Base-by-base conservation (phyloP, 2,888 invertebrate genomes). In the Nemotelus pantherinus region DNA sequence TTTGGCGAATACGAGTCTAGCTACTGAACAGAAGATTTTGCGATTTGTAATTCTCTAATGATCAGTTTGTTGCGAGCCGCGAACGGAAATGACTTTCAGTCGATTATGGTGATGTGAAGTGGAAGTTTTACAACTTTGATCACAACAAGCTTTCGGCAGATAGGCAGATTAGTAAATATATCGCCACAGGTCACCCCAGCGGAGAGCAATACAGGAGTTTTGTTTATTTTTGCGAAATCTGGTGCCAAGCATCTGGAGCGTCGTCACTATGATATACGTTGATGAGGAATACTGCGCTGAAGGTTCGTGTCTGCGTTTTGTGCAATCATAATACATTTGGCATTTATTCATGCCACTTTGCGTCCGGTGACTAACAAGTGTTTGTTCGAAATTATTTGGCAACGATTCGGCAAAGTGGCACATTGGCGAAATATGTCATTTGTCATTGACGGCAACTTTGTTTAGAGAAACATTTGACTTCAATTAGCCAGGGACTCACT, bases 271-370 rank as follows among this genome's bases (percentile, higher is more conserved):
- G 77, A 77, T 77, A 25, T 63, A 67, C 43, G 70, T 77, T 9
- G 77, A 77, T 25, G 77, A 77, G 57, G 70, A 70, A 57, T 63
- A 68, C 60, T 68, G 50, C 2, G 77, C 48, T 48, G 77, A 77
- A 77, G 77, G 77, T 77, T 57, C 25, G 77, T 77, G 53, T 68
- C 58, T 39, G 64, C 43, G 47, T 67, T 39, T 71, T 67, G 43
- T 45, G 7, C 25, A 55, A 70, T 55, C 70, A 70, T n/a, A 70
- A 70, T 44, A 70, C 44, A 43, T 55, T 70, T 43, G 70, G 41
- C 53, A 70, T 70, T 53, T 70, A 44, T 39, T 70, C 53, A 53
- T 53, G 43, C 70, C 44, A 53, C 7, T 4, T 25, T 63, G 50
- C 60, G 74, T 43, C 48, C 53, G n/a, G 60, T 63, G 9, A 63